These are phyloP conservation scores for Craseonycteris thonglongyai DNA, from an alignment of 2,113 vertebrate genomes.

Conservation along the genomic window DNA sequence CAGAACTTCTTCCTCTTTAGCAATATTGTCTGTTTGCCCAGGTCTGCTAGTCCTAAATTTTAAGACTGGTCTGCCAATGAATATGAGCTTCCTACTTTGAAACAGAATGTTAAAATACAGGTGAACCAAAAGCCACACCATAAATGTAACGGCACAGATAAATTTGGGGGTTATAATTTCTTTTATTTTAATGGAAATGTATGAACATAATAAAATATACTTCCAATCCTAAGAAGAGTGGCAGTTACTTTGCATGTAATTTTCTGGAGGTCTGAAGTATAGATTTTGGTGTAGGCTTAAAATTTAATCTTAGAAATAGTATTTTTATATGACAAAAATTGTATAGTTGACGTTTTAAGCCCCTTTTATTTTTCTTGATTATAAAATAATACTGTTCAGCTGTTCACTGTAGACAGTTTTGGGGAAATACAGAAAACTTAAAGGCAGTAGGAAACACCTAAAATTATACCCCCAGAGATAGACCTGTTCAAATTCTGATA, in stretches of 20 bases:
- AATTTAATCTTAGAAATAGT: slow-evolving; percentile 13
- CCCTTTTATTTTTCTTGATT: neutral
- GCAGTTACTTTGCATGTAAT: neutral
- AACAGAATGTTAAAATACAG: neutral
- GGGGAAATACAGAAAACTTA: neutral
- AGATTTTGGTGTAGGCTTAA: slow-evolving; percentile 27
- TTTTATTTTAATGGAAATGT: neutral
- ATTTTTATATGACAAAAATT: slow-evolving; percentile 24
- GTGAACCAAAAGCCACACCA: neutral
- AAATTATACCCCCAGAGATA: neutral
- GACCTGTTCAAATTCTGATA: neutral
- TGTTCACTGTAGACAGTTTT: neutral
- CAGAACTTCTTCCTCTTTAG: neutral
- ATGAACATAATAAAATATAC: neutral
- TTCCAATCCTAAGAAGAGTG: neutral
- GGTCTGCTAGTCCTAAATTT: neutral
- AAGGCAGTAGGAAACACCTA: neutral
- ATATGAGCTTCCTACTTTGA: neutral
- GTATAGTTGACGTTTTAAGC: neutral
- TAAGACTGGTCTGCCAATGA: neutral
- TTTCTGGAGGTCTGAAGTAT: neutral
- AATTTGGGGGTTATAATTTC: neutral
- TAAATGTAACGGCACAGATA: neutral
- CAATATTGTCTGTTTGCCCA: neutral
- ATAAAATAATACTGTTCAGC: neutral